Evolutionary conservation across 2,797 vertebrate genomes (phyloP).

Genomic region (Chiroxiphia lanceolata): DNA sequence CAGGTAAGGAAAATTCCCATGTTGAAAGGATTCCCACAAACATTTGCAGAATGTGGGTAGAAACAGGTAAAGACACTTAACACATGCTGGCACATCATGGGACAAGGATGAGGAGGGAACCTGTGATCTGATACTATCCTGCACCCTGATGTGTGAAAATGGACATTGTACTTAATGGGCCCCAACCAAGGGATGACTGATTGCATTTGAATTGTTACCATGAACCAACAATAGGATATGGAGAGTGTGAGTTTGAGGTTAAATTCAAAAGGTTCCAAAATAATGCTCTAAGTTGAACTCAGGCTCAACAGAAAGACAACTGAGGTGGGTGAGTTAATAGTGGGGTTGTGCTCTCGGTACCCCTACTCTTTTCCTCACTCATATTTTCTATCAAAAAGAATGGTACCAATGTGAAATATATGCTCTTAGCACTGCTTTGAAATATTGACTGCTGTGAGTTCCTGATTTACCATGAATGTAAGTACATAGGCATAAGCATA

Average conservation of each 20-base stretch:
- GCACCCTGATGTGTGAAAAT: neutral
- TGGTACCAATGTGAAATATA: neutral
- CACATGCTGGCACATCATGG: rapidly evolving
- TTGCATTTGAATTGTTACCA: neutral
- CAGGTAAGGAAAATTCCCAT: neutral
- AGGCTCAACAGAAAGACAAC: neutral
- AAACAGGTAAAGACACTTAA: neutral
- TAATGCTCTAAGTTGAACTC: neutral
- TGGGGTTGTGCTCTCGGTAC: neutral
- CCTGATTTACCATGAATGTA: neutral
- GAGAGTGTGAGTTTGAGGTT: neutral
- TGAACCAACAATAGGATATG: neutral
- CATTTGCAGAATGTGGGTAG: neutral
- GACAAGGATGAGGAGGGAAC: rapidly evolving
- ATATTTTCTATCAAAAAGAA: neutral
- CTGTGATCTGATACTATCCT: neutral
- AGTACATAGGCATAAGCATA: neutral
- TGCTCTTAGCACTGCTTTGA: neutral
- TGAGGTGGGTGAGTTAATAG: neutral
- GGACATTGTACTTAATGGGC: neutral
- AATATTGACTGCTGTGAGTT: neutral
- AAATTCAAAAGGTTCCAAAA: neutral
- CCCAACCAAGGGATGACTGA: neutral
- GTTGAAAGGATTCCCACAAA: neutral
- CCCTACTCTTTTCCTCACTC: neutral